These are phyloP conservation scores for Drosophila subpulchrella DNA, from an alignment of 1,140 invertebrate genomes.

Conservation along the genomic window DNA sequence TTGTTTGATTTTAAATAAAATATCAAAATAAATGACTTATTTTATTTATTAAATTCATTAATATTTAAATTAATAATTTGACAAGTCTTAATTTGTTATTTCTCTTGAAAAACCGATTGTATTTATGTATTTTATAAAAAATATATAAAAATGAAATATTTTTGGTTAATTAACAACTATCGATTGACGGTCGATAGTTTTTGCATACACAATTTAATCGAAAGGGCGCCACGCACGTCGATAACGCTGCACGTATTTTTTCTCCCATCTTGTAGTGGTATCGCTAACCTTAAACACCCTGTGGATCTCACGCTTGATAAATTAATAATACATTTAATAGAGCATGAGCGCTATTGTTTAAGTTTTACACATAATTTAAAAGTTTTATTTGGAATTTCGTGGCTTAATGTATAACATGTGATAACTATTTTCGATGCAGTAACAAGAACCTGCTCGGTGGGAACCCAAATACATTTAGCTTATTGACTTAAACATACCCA, in stretches of 20 bases:
- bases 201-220: slow-evolving; percentile 21
- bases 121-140: too few species aligned
- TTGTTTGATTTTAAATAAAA: too few species aligned
- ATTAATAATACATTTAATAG: slow-evolving; percentile 71
- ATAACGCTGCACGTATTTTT: neutral
- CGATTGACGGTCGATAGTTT: neutral
- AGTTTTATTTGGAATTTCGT: slow-evolving; percentile 61
- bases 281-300: slow-evolving; percentile 32
- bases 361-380: slow-evolving; percentile 60
- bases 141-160: too few species aligned
- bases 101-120: too few species aligned
- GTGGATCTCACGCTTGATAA: slow-evolving; percentile 62
- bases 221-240: slow-evolving; percentile 9
- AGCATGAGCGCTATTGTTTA: slow-evolving; percentile 67
- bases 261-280: slow-evolving; percentile 3
- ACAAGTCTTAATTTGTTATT: too few species aligned
- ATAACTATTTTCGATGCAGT: slow-evolving; percentile 41
- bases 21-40: too few species aligned
- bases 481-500: slow-evolving; percentile 45
- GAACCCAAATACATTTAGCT: slow-evolving; percentile 40
- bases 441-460: slow-evolving; percentile 19
- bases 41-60: too few species aligned
- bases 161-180: neutral
- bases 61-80: too few species aligned
- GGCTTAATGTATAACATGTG: slow-evolving; percentile 42